These are phyloP conservation scores for cat (Felis catus) DNA, from an alignment of 2,113 vertebrate genomes.

Conservation along the genomic window F.catus_Fca126_mat1.0 CM031421.1:6961501-6962000, in stretches of 20 bases:
- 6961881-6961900: background rate
- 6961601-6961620: background rate
- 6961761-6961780: background rate
- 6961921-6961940: background rate
- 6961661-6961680: background rate
- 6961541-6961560: background rate
- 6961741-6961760: background rate
- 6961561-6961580: background rate
- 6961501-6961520: background rate
- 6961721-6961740: background rate
- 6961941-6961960: background rate
- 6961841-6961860: background rate
- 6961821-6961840: background rate
- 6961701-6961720: background rate
- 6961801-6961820: background rate
- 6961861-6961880: background rate
- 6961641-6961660: background rate
- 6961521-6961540: background rate
- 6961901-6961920: background rate
- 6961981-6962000: background rate
- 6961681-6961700: background rate
- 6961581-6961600: background rate
- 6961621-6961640: background rate
- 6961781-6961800: background rate
- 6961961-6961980: background rate